Evolutionary conservation across 1,140 invertebrate genomes (phyloP).

Genomic region (Scaptomyza graminum): DNA sequence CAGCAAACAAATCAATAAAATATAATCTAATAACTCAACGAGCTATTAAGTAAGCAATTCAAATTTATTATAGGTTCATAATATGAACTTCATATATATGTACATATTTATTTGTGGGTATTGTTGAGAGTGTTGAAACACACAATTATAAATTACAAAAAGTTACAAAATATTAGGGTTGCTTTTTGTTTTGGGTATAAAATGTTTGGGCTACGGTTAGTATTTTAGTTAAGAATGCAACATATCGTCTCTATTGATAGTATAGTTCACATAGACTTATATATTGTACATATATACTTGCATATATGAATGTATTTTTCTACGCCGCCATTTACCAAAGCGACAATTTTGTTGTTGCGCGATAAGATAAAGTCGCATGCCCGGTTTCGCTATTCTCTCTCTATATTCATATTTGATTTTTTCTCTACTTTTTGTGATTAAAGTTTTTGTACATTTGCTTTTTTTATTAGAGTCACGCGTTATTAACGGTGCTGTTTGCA

Average conservation of each 20-base stretch:
- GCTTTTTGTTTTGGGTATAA: not conserved
- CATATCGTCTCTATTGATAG: slow-evolving; percentile 6
- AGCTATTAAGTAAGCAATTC: not conserved
- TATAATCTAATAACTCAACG: not conserved
- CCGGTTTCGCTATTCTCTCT: slow-evolving; percentile 35
- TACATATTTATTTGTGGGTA: not conserved
- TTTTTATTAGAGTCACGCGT: slow-evolving; percentile 73
- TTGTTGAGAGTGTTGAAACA: not conserved
- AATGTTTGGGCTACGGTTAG: slow-evolving; percentile 2
- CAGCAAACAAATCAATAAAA: not conserved
- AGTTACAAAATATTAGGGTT: not conserved
- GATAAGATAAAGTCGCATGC: slow-evolving; percentile 68
- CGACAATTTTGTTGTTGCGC: slow-evolving; percentile 62
- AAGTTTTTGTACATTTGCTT: slow-evolving; percentile 53
- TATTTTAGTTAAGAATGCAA: not conserved
- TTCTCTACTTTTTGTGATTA: slow-evolving; percentile 72
- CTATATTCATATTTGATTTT: slow-evolving; percentile 63
- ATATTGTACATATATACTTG: not conserved
- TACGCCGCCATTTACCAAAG: slow-evolving; percentile 75
- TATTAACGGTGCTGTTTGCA: slow-evolving; percentile 56
- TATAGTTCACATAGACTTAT: slow-evolving; percentile 10
- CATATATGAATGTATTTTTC: slow-evolving; percentile 40
- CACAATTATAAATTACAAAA: too few species aligned
- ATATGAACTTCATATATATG: too few species aligned
- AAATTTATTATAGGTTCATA: too few species aligned